Conservation (phyloP, 2,888 invertebrate species). For the Dyspetes luteomarginatus region DNA sequence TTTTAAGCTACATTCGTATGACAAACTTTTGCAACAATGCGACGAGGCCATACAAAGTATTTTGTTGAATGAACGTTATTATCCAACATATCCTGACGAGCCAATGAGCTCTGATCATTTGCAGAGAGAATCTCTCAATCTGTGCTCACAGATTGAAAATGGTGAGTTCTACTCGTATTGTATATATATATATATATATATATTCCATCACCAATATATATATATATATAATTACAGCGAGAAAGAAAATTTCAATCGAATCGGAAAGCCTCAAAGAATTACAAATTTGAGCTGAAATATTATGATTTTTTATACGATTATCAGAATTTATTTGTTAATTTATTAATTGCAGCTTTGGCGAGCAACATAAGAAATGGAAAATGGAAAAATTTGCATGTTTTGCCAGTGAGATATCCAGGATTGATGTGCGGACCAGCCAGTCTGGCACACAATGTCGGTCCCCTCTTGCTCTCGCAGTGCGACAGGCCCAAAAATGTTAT, state of each 20-base stretch:
- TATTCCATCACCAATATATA: too few species aligned
- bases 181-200: too few species aligned
- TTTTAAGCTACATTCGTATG: constrained; percentile 74
- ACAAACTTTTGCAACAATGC: constrained; percentile 74
- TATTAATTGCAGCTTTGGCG: constrained; percentile 71
- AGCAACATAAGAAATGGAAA: constrained; percentile 74
- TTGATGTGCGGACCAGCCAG: constrained; percentile 81
- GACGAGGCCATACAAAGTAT: constrained; percentile 76
- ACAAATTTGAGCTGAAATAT: too few species aligned
- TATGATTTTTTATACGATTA: constrained; percentile 11
- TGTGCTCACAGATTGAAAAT: constrained; percentile 77
- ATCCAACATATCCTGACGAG: constrained; percentile 65
- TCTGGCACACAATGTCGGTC: constrained; percentile 79
- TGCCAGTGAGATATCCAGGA: constrained; percentile 77
- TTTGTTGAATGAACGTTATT: constrained; percentile 69
- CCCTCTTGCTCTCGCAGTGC: constrained; percentile 79
- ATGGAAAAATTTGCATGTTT: constrained; percentile 80
- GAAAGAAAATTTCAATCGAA: too few species aligned
- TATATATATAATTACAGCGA: too few species aligned
- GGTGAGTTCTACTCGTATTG: too few species aligned
- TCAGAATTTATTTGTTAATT: not conserved
- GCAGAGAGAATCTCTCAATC: constrained; percentile 66
- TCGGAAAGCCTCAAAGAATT: too few species aligned
- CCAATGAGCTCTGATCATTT: constrained; percentile 18
- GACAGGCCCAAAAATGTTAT: constrained; percentile 79